Evolutionary conservation across 2,113 vertebrate species (phyloP).

Genomic region (Pontoporia blainvillei): DNA sequence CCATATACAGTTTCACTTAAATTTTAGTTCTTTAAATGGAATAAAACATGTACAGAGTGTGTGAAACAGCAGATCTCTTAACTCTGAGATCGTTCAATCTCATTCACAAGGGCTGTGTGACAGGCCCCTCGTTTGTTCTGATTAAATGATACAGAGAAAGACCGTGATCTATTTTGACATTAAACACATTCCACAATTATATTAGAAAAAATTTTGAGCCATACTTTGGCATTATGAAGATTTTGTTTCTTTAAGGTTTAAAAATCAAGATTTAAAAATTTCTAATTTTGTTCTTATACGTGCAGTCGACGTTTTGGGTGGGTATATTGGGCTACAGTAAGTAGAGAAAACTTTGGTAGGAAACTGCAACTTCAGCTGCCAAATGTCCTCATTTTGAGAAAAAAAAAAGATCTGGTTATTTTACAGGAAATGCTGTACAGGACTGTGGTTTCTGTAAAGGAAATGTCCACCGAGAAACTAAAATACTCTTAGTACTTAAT

Average conservation of each 20-base stretch:
- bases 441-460: slow-evolving; percentile 64
- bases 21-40: neutral
- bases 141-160: neutral
- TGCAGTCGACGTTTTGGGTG: neutral
- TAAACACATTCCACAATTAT: neutral
- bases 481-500: slow-evolving; percentile 35
- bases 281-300: neutral
- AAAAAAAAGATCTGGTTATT: slow-evolving; percentile 30
- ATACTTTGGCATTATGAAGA: neutral
- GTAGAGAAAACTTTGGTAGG: neutral
- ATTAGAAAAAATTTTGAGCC: neutral
- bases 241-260: neutral
- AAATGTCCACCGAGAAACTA: slow-evolving; percentile 56
- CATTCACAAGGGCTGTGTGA: neutral
- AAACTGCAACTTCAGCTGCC: neutral
- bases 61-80: neutral
- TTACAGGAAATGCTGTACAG: slow-evolving; percentile 62
- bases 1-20: neutral
- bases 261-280: neutral
- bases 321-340: neutral
- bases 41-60: neutral
- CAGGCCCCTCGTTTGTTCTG: neutral
- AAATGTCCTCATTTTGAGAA: neutral
- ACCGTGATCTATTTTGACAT: neutral
- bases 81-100: neutral